Evolutionary conservation across 1,140 invertebrate genomes (phyloP), one percentile per base, ranked within the genome.

Genomic region (Trichoplusia ni): DNA sequence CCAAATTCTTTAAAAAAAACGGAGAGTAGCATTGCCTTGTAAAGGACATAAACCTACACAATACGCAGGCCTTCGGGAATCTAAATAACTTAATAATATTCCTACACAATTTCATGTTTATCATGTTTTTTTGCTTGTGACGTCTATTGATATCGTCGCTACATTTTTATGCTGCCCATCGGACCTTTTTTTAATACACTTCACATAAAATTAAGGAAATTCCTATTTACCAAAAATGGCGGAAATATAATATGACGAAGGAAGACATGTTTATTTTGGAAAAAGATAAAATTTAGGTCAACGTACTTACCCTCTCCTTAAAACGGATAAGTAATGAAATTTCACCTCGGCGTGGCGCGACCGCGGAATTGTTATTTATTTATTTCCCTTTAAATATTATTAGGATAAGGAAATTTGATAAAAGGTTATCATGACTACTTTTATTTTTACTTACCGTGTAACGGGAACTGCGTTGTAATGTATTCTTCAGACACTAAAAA

Each of bases 281-380:
- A 51, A 35, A 60, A 47, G 29, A 46, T 46, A 60, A 47, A 60
- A 46, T 60, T 60, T 46, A 31, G 56, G 40, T 47, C 27, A 60
- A 21, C 29, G 3, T 60, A 11, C 29, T 25, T 47, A 46, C 40
- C 29, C 40, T 13, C 23, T 42, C 56, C 16, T 46, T 60, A 46
- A 47, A 46, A 42, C 16, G 54, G 42, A 46, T 60, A 60, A 60
- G 56, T 60, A 60, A 60, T 60, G 56, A 60, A 60, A 60, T 60
- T 60, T 60, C 42, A 60, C 56, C 56, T 60, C 40, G 27, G 8
- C 16, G 11, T 16, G 16, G 16, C 9, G 27, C 14, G n/a, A 2
- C n/a, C 40, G 27, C 40, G 18, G 35, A 44, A 58, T 56, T 59
- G 21, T 35, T 60, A 60, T 60, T 47, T 56, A 56, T 56, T 40